These are phyloP conservation scores for Parelbella ahira DNA, from an alignment of 2,888 invertebrate genomes.

Conservation along the genomic window DNA sequence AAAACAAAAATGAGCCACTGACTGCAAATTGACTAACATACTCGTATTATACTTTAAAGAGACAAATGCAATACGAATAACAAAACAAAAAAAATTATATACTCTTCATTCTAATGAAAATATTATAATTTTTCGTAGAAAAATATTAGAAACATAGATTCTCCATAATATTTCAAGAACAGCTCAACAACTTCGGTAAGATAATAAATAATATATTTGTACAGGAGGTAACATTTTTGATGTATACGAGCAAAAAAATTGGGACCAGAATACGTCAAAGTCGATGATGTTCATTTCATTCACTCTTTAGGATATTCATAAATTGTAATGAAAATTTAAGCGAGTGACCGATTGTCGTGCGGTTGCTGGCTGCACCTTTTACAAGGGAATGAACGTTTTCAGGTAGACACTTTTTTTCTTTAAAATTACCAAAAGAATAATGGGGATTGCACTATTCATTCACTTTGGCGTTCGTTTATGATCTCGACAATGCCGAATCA, in stretches of 20 bases:
- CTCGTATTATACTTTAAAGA: too few relatives aligned
- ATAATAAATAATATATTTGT: too few relatives aligned
- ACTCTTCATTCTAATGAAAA: neutral
- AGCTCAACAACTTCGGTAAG: too few relatives aligned
- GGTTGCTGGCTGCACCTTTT: conserved; percentile 34
- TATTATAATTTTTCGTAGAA: too few relatives aligned
- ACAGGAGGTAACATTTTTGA: too few relatives aligned
- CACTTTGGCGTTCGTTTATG: conserved; percentile 38
- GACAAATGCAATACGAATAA: too few relatives aligned
- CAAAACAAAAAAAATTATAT: too few relatives aligned
- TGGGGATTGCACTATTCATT: conserved; percentile 42
- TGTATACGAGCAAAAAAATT: too few relatives aligned
- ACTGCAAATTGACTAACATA: too few relatives aligned
- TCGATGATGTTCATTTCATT: conserved; percentile 29
- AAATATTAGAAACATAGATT: too few relatives aligned
- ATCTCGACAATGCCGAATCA: conserved; percentile 11
- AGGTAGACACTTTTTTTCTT: conserved; percentile 55
- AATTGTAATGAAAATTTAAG: conserved; percentile 30
- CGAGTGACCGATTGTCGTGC: conserved; percentile 27
- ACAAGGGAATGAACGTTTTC: conserved; percentile 50
- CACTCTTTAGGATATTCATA: conserved; percentile 20
- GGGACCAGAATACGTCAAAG: conserved; percentile 16
- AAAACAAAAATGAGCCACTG: too few relatives aligned
- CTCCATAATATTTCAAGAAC: too few relatives aligned
- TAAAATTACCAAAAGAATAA: conserved; percentile 35